Evolutionary conservation across 2,113 vertebrate species (phyloP).

Genomic region (Myiozetetes cayanensis): DNA sequence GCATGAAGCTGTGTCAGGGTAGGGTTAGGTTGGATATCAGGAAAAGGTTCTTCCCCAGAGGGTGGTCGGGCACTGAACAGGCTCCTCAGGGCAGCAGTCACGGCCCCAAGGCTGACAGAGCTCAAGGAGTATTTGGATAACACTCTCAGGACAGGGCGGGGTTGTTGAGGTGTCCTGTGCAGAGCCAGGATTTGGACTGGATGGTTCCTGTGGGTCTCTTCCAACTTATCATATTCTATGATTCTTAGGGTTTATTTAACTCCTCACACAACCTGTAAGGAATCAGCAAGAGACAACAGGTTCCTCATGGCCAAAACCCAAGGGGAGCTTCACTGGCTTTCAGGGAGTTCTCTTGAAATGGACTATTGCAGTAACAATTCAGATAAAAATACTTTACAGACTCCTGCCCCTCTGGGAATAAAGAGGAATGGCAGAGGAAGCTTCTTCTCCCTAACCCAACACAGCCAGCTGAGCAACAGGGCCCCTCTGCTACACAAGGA

Average conservation of each 20-base stretch:
- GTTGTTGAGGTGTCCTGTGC: background rate
- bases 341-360: background rate
- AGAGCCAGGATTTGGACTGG: background rate
- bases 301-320: rapidly evolving
- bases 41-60: background rate
- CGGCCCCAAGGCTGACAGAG: background rate
- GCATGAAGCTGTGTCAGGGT: background rate
- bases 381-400: background rate
- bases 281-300: rapidly evolving
- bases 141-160: rapidly evolving
- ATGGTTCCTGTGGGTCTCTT: background rate
- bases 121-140: rapidly evolving
- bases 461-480: background rate
- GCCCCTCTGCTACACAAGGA: rapidly evolving
- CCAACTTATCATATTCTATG: background rate
- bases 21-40: rapidly evolving
- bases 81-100: background rate
- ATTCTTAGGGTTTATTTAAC: background rate
- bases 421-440: background rate
- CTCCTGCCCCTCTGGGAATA: background rate
- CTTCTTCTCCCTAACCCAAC: background rate
- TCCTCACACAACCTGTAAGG: background rate
- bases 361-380: background rate
- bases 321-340: background rate
- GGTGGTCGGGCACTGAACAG: background rate